phyloP scores from a whole-genome alignment of 2,888 invertebrate genomes.

The Drosophila bunnanda region DNA sequence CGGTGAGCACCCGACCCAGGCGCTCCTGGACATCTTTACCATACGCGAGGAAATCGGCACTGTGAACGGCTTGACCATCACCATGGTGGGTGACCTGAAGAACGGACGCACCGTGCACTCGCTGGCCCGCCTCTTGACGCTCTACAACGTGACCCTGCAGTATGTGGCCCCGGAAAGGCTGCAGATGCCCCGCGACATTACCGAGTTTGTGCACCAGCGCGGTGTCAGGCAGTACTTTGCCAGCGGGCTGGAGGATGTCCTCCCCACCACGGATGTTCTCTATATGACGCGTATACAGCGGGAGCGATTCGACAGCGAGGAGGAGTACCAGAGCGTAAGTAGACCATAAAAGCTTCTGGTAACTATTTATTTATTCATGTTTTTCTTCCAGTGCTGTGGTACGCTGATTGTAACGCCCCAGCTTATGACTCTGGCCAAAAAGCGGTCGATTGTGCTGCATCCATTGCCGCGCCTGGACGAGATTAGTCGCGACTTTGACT shows the following conservation, averaged over 20 bases:
- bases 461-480: conserved; percentile 97
- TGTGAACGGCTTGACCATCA: conserved; percentile 98
- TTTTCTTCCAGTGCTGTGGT: conserved; percentile 89
- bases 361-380: too few relatives aligned
- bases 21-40: conserved; percentile 97
- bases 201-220: conserved; percentile 90
- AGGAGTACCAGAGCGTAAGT: conserved; percentile 93
- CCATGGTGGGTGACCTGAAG: conserved; percentile 98
- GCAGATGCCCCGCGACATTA: conserved; percentile 95
- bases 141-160: conserved; percentile 96
- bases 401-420: conserved; percentile 96
- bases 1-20: conserved; percentile 99
- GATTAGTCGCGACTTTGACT: conserved; percentile 97
- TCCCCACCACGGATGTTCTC: conserved; percentile 97
- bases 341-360: accelerated
- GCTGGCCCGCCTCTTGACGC: conserved; percentile 94
- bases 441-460: conserved; percentile 98
- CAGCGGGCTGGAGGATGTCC: conserved; percentile 91
- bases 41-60: conserved; percentile 99
- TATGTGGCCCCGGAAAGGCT: conserved; percentile 95
- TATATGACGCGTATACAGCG: conserved; percentile 99
- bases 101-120: conserved; percentile 99
- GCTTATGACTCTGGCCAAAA: conserved; percentile 96
- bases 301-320: conserved; percentile 93
- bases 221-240: conserved; percentile 89